Evolutionary conservation across 2,888 invertebrate genomes (phyloP).

Genomic region (Scaptodrosophila latifasciaeformis): DNA sequence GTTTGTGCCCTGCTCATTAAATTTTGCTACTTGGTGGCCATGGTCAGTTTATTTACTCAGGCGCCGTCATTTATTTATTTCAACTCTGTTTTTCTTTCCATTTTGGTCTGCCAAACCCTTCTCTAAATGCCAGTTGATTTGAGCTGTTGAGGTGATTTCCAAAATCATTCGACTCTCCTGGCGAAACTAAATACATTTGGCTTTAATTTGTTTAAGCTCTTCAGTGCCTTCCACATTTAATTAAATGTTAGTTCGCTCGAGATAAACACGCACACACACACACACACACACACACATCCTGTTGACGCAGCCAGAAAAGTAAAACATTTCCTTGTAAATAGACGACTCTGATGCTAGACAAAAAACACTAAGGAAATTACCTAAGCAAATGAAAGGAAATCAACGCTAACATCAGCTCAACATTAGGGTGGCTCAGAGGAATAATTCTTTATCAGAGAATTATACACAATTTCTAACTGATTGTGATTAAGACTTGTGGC

Average conservation of each 20-base stretch:
- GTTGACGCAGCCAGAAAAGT: slow-evolving; percentile 18
- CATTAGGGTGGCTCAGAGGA: too few species aligned
- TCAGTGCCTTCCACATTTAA: slow-evolving; percentile 20
- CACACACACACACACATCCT: slow-evolving; percentile 28
- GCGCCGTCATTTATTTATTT: not conserved
- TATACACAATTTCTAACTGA: too few species aligned
- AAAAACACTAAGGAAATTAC: too few species aligned
- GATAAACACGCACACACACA: too few species aligned
- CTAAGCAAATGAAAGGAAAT: too few species aligned
- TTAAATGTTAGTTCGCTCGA: slow-evolving; percentile 20
- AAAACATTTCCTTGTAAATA: slow-evolving; percentile 43
- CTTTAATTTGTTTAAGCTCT: not conserved
- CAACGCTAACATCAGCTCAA: too few species aligned
- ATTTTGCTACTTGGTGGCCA: slow-evolving; percentile 3
- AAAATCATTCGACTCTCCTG: not conserved
- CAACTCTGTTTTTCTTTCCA: not conserved
- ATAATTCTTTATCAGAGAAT: too few species aligned
- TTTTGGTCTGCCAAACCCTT: slow-evolving; percentile 31
- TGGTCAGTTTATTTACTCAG: too few species aligned
- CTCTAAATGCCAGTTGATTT: not conserved
- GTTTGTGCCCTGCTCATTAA: not conserved
- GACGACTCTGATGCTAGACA: too few species aligned
- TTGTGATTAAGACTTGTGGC: too few species aligned
- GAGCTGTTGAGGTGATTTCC: not conserved
- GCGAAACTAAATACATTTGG: too few species aligned